Evolutionary conservation across 2,888 invertebrate species (phyloP), one percentile per base, ranked within the genome.

Genomic region (Cryptus armator): DNA sequence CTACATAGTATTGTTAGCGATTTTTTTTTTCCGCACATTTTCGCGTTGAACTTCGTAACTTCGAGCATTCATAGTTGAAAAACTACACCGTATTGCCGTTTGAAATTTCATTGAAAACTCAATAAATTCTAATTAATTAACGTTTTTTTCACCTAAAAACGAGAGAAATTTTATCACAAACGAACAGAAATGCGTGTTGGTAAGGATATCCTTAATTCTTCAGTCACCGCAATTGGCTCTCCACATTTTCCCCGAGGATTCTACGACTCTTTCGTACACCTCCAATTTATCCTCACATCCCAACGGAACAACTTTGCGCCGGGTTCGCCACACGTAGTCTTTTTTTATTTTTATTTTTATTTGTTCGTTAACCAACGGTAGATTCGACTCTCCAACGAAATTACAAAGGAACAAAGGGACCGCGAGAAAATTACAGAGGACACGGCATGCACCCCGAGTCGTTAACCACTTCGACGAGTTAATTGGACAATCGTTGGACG

Each of bases 401-500:
- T 85, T 83, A 85, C 85, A 83, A 85, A 85, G 85, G 80, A 76
- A 82, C 66, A 64, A 59, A 67, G 53, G 19, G 48, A 76, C 74
- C 64, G 59, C 53, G 74, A 46, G 85, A 77, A 85, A 85, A 85
- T 83, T 82, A 85, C 80, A 85, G 83, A 80, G 85, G 37, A 51
- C 68, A 48, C 51, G 48, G 56, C 67, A 78, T 44, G 71, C 59
- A 62, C 32, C 64, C 59, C 59, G 71, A 83, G 72, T 80, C 85
- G 83, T 89, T 88, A 86, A 78, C 85, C 80, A 86, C 82, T 83
- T 86, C 86, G 82, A 86, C 83, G 74, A 75, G 84, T 83, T 87
- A 89, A 89, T 89, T 88, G 84, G 83, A 78, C 87, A 88, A 89
- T 86, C 87, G 88, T 78, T 87, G 64, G 59, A 59, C 62, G 59